Evolutionary conservation across 2,888 invertebrate species (phyloP), one percentile per base, ranked within the genome.

Genomic region (Achlya flavicornis): DNA sequence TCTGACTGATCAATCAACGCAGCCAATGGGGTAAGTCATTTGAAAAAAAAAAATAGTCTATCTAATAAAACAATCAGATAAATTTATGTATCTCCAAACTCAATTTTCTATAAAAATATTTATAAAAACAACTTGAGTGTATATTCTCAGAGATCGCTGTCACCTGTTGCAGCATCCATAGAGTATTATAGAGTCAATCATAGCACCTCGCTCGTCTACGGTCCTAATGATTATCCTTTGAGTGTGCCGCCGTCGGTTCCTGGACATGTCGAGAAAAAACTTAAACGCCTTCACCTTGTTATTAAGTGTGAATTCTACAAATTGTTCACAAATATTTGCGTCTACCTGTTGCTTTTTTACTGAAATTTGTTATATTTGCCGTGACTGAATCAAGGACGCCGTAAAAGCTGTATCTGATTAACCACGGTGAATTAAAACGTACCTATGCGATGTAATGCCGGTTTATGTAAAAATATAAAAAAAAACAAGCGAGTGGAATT

Each of bases 291-390:
- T 79, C 75, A 85, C 81, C 88, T 90, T 84, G 89, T 92, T 93
- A 92, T 92, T 92, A 92, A 88, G 93, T 92, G 93, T 92, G 93
- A 92, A 92, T 91, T 89, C 89, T 87, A 91, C 90, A 92, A 92
- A 92, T 90, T 87, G 92, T 90, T 92, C 92, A 88, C 91, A 93
- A 93, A 93, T 93, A 93, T 93, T 93, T 93, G 92, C 89, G 87
- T 88, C 93, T 93, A 93, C 93, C 93, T 92, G 93, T 83, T 84
- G 77, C 77, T 88, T 89, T 89, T 91, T 88, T 85, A 82, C 79
- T 67, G 75, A 74, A 85, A 86, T 88, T 87, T 84, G 84, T 86
- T 81, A 87, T 83, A 89, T 90, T 89, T 86, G 84, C 86, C 90
- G 88, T 90, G 88, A 88, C 88, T 71, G 81, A 85, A 88, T 87